A percentile compares a stretch with the other conserved stretches of the same genome.
phyloP scores from a whole-genome alignment of 2,888 invertebrate species.

The Fragum whitleyi region DNA sequence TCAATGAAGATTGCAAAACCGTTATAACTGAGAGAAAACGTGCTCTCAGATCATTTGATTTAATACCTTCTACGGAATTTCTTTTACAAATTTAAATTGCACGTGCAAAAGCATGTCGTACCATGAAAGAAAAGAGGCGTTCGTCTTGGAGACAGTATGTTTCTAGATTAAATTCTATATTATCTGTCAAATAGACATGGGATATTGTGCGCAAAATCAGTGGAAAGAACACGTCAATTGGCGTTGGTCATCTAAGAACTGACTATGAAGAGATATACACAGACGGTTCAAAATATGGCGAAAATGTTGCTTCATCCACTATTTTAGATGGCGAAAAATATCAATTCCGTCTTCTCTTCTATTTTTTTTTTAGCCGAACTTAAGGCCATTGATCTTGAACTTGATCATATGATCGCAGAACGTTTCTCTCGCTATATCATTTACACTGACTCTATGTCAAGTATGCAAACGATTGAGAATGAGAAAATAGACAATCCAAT shows the following conservation, averaged over 20 bases:
- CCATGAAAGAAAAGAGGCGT: no score
- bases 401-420: slow-evolving; percentile 7
- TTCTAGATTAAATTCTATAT: no score
- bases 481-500: not conserved
- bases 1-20: no score
- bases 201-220: no score
- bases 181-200: no score
- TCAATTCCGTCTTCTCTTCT: no score
- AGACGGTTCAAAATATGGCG: slow-evolving; percentile 41
- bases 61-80: not conserved
- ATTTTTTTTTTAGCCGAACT: no score
- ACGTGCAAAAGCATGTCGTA: no score
- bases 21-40: no score
- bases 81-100: slow-evolving; percentile 1
- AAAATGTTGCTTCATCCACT: slow-evolving; percentile 16
- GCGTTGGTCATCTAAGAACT: no score
- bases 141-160: no score
- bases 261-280: slow-evolving; percentile 35
- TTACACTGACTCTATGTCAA: slow-evolving; percentile 31
- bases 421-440: slow-evolving; percentile 7
- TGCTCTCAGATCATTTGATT: slow-evolving; percentile 23
- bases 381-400: not conserved
- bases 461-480: slow-evolving; percentile 18
- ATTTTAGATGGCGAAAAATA: not conserved
- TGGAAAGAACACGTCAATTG: no score